Evolutionary conservation across 1,140 invertebrate genomes (phyloP), one percentile per base, ranked within the genome.

Genomic region (Solen grandis): DNA sequence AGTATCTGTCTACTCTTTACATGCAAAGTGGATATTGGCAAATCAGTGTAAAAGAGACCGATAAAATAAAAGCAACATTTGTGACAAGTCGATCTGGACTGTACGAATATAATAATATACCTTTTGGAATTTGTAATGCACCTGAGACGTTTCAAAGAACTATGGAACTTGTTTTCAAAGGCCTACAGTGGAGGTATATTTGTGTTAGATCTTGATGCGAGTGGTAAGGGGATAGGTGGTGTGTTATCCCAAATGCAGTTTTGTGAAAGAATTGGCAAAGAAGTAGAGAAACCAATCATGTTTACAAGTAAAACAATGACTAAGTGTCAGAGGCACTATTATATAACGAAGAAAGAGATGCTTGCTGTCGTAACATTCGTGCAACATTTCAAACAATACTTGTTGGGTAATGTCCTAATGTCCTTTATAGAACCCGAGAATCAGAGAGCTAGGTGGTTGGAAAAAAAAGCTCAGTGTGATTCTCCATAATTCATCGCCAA

Each of bases 281-380:
- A 86, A 10, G 79, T 83, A 38, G 25, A 65, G n/a, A 84, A 86
- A 59, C n/a, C 59, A 10, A 59, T 84, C 0, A 82, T 88, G 2
- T 89, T 84, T 70, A 66, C 54, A 13, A 86, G 82, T 63, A 74
- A 73, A 31, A 19, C 75, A 4, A 62, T 88, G 19, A 84, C 65
- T 46, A 68, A 41, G 22, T 82, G 92, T n/a, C 92, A 95, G 85
- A 78, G 86, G 74, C 91, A 92, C 5, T 94, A 94, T 84, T 87
- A 85, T 74, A 60, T 80, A 2, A 86, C 86, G 10, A 22, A 78
- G 8, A 87, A 81, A 52, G 85, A 87, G 69, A 50, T 87, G 16
- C 63, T 85, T 4, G 85, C 85, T 22, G 66, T 85, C 16, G 66
- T 86, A 8, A 16, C 35, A 35, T 63, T 33, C 10, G 35, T 83